Conservation (phyloP, 2,113 vertebrate genomes). For the Butorides virescens region DNA sequence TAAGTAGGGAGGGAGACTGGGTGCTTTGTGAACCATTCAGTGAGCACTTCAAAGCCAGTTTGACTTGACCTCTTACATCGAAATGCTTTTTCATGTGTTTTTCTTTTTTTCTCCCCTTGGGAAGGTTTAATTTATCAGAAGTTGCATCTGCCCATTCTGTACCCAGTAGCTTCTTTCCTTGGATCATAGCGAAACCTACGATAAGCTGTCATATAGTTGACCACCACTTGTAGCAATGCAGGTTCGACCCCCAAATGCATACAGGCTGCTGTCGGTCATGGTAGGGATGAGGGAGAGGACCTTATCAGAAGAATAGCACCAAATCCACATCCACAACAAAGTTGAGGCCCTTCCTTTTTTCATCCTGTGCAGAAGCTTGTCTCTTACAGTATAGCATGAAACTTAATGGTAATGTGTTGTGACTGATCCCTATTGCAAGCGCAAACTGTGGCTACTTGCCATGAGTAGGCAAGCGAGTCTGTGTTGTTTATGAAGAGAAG, state of each 20-base stretch:
- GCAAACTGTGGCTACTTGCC: slow-evolving; percentile 63
- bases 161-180: not conserved
- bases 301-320: not conserved
- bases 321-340: not conserved
- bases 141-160: not conserved
- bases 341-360: not conserved
- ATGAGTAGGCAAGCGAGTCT: slow-evolving; percentile 23
- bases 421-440: slow-evolving; percentile 48
- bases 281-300: not conserved
- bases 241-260: accelerated
- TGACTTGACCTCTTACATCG: not conserved
- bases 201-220: not conserved
- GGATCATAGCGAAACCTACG: not conserved
- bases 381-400: not conserved
- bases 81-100: not conserved
- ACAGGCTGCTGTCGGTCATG: not conserved
- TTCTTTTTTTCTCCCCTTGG: not conserved
- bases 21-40: not conserved
- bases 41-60: not conserved
- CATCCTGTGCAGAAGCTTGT: not conserved
- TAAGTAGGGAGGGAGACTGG: not conserved
- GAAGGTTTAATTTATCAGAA: slow-evolving; percentile 14
- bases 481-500: slow-evolving; percentile 66
- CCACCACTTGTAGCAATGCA: not conserved
- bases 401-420: slow-evolving; percentile 48